Evolutionary conservation across 2,113 vertebrate genomes (phyloP).

Genomic region (Tinamus guttatus): DNA sequence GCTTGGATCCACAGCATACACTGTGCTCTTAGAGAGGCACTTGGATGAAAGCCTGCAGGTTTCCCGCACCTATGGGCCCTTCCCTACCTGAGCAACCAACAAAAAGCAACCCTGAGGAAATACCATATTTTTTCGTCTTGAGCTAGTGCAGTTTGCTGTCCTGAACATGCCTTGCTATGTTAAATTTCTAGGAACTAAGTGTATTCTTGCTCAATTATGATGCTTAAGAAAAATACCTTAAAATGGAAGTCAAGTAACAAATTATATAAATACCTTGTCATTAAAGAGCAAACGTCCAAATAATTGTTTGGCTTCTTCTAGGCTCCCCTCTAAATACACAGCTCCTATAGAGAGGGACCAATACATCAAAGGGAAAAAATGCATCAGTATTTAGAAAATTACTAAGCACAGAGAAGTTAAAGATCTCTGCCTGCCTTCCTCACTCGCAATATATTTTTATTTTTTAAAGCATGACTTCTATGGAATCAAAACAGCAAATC

Average conservation of each 20-base stretch:
- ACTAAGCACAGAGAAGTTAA: background rate
- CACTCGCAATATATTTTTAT: background rate
- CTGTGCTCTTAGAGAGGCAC: background rate
- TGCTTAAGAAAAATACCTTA: background rate
- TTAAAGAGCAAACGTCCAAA: constrained; percentile 97
- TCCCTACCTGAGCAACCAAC: background rate
- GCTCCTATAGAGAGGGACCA: constrained; percentile 81
- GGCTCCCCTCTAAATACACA: constrained; percentile 94
- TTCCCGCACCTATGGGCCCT: background rate
- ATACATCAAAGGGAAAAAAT: background rate
- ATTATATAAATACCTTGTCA: constrained; percentile 82
- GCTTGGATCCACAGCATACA: background rate
- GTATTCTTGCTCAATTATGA: background rate
- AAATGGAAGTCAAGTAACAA: background rate
- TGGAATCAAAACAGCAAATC: background rate
- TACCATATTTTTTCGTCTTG: accelerated
- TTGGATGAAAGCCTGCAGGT: background rate
- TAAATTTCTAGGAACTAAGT: background rate
- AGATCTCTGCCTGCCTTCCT: background rate
- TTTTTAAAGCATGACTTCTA: background rate
- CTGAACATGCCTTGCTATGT: accelerated
- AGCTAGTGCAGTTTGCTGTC: background rate
- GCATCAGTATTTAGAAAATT: constrained; percentile 40
- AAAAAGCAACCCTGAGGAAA: background rate
- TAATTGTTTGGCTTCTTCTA: constrained; percentile 92